Conservation (phyloP, 2,113 vertebrate genomes). For the Ictidomys tridecemlineatus region DNA sequence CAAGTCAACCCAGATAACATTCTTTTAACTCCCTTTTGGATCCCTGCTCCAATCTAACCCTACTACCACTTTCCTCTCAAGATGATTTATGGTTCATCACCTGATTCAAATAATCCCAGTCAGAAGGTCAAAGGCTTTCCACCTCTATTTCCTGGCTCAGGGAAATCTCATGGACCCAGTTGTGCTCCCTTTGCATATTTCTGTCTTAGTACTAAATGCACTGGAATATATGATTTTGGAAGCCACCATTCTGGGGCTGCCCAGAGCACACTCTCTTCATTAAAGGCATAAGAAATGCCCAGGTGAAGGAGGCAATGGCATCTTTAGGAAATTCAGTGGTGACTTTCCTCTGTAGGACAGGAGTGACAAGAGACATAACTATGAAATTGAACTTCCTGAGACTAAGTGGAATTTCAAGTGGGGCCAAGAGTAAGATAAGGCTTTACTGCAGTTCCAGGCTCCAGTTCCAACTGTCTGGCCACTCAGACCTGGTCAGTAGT, state of each 20-base stretch:
- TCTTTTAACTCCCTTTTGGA: background rate
- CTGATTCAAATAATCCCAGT: background rate
- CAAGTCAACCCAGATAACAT: background rate
- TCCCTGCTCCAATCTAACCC: background rate
- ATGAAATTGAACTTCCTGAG: background rate
- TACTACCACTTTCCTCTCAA: background rate
- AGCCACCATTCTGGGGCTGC: background rate
- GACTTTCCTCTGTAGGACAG: background rate
- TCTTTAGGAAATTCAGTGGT: background rate
- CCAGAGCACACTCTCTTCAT: background rate
- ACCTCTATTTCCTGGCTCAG: background rate
- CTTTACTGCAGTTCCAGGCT: background rate
- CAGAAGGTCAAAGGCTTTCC: background rate
- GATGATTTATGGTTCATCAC: slow-evolving; percentile 30
- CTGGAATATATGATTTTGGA: background rate
- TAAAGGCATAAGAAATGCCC: background rate
- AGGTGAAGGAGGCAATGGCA: background rate
- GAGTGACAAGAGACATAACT: background rate
- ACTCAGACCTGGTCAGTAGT: background rate
- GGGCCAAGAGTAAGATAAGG: background rate
- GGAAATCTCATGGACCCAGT: background rate
- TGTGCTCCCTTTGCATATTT: background rate
- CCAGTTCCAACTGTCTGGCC: background rate
- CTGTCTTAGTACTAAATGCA: background rate
- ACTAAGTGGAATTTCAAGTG: background rate